phyloP scores from a whole-genome alignment of 2,113 vertebrate species.

The Brevimyrus niger region DNA sequence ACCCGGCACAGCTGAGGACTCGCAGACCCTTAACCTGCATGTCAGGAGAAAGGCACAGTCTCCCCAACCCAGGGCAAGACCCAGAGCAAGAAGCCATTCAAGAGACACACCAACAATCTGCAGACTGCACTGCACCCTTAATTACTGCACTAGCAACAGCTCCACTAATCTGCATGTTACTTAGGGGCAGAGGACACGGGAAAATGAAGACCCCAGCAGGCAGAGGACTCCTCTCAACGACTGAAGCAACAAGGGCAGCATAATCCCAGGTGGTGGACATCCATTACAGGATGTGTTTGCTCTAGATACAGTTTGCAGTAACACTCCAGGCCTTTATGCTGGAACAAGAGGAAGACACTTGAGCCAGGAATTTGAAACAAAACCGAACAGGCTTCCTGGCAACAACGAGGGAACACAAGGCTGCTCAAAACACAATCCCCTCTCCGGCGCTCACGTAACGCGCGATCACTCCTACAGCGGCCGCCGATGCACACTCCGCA shows the following conservation, averaged over 20 bases:
- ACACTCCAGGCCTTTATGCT: not conserved
- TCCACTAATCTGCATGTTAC: not conserved
- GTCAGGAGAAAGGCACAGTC: not conserved
- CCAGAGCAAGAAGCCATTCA: not conserved
- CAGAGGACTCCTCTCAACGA: not conserved
- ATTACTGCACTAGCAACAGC: not conserved
- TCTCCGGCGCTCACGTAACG: not conserved
- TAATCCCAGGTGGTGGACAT: not conserved
- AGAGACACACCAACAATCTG: not conserved
- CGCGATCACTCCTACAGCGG: not conserved
- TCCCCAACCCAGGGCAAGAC: not conserved
- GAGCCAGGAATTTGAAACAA: constrained; percentile 15
- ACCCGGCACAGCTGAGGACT: not conserved
- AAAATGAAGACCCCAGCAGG: not conserved
- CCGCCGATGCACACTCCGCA: not conserved
- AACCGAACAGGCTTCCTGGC: constrained; percentile 19
- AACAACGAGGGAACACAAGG: constrained; percentile 9
- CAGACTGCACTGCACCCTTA: not conserved
- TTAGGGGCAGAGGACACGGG: not conserved
- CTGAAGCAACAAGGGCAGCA: not conserved
- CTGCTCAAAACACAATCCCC: constrained; percentile 15
- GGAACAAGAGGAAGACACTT: not conserved
- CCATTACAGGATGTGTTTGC: not conserved
- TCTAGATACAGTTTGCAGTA: not conserved
- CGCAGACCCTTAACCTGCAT: not conserved